Evolutionary conservation across 2,113 vertebrate species (phyloP).

Genomic region (Caracal caracal): DNA sequence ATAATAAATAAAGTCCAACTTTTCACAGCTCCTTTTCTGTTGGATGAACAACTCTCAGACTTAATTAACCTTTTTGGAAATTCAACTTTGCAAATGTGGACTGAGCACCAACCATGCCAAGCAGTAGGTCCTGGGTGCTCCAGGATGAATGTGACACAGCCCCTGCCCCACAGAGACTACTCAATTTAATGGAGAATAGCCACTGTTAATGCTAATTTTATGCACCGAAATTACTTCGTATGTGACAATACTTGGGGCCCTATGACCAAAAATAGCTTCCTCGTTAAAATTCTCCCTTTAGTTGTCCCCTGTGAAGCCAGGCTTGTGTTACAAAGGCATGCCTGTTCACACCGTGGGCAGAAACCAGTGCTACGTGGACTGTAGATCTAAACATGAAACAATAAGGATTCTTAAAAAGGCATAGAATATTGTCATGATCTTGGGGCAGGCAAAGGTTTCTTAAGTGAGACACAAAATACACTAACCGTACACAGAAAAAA

Average conservation of each 20-base stretch:
- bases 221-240: not conserved
- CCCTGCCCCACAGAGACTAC: not conserved
- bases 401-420: not conserved
- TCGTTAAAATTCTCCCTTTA: conserved; percentile 33
- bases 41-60: not conserved
- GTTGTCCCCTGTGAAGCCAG: not conserved
- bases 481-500: not conserved
- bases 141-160: not conserved
- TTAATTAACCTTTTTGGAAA: conserved; percentile 5
- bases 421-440: not conserved
- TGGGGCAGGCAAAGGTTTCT: not conserved
- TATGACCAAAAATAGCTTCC: conserved; percentile 21
- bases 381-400: not conserved
- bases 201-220: not conserved
- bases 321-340: not conserved
- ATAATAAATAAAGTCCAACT: not conserved
- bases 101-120: not conserved
- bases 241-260: not conserved
- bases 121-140: not conserved
- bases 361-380: conserved; percentile 7
- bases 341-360: not conserved
- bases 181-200: not conserved
- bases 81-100: not conserved
- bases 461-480: not conserved
- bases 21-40: not conserved